These are phyloP conservation scores for Chaetodon trifasciatus DNA, from an alignment of 2,797 vertebrate species.

Conservation along the genomic window DNA sequence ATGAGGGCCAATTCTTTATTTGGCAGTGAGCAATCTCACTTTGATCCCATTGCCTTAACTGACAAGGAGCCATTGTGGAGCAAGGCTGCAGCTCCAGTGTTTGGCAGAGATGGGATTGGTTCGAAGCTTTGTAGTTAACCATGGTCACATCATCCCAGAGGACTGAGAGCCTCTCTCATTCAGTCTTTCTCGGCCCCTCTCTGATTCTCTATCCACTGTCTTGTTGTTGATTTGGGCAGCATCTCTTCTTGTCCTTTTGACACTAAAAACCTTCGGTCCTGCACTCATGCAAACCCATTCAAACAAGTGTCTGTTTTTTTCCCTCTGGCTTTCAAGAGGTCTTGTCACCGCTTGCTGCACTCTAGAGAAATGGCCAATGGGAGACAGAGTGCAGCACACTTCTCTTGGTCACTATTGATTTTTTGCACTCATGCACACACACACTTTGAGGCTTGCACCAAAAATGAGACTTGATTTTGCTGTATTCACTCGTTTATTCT, in stretches of 20 bases:
- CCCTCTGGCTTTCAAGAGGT: slow-evolving; percentile 31
- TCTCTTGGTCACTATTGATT: slow-evolving; percentile 9
- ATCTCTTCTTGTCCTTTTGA: not conserved
- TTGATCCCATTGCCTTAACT: slow-evolving; percentile 54
- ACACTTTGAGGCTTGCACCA: not conserved
- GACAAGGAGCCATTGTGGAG: slow-evolving; percentile 44
- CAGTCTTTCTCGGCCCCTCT: not conserved
- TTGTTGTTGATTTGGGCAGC: not conserved
- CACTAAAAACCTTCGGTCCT: slow-evolving; percentile 9
- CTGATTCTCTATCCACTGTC: not conserved
- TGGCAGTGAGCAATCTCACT: slow-evolving; percentile 38
- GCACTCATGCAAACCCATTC: slow-evolving; percentile 46
- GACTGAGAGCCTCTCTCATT: slow-evolving; percentile 1
- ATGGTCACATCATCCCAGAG: slow-evolving; percentile 24
- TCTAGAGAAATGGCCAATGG: slow-evolving; percentile 38
- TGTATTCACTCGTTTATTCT: not conserved
- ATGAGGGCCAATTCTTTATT: slow-evolving; percentile 50
- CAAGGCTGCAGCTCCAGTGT: slow-evolving; percentile 22
- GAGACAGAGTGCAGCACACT: slow-evolving; percentile 26
- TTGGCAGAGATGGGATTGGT: slow-evolving; percentile 40
- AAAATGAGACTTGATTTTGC: not conserved
- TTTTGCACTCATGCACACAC: slow-evolving; percentile 4
- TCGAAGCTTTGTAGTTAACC: slow-evolving; percentile 46
- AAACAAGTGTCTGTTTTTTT: slow-evolving; percentile 40
- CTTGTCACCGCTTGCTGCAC: slow-evolving; percentile 33